Evolutionary conservation across 2,797 vertebrate genomes (phyloP), one percentile per base, ranked within the genome.

Genomic region (Myripristis murdjan): DNA sequence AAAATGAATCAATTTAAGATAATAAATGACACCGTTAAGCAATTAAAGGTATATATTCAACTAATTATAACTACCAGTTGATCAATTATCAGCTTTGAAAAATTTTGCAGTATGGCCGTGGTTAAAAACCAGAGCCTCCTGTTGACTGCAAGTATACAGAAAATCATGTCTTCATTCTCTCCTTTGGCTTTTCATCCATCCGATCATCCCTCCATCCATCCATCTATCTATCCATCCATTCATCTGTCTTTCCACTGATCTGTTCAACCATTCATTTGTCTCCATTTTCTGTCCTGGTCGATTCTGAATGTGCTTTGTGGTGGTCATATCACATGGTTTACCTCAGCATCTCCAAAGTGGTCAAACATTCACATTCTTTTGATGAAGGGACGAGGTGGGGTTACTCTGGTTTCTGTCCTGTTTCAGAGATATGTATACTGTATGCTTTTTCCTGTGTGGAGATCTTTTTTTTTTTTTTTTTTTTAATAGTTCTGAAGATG

Each of bases 141-240:
- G 31, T 64, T 51, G 75, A 24, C 26, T 48, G 44, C 31, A 2
- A 69, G 20, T 73, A 46, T 80, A 22, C 75, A 56, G 18, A 28
- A 3, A 31, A 46, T 44, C 74, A 86, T 59, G 24, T 85, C 55
- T 60, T 85, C 77, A 89, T 88, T 78, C 88, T 88, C 77, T 87
- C 83, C 75, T 81, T 85, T 83, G 82, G 83, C 87, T 86, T 77
- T 75, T 57, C 74, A 77, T 83, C 57, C 5, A n/a, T 51, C 49
- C 35, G 8, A 9, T 8, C 31, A 16, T 52, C 51, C 46, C 6
- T 16, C 14, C 18, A 47, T 47, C 43, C 43, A n/a, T 47, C 58
- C 24, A 20, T 47, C 39, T 6, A 5, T 61, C 16, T n/a, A 16
- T 24, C 16, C 35, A 31, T 78, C 51, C 75, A 78, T 76, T 20